These are phyloP conservation scores for Tenthredo notha DNA, from an alignment of 2,888 invertebrate species.

Conservation along the genomic window DNA sequence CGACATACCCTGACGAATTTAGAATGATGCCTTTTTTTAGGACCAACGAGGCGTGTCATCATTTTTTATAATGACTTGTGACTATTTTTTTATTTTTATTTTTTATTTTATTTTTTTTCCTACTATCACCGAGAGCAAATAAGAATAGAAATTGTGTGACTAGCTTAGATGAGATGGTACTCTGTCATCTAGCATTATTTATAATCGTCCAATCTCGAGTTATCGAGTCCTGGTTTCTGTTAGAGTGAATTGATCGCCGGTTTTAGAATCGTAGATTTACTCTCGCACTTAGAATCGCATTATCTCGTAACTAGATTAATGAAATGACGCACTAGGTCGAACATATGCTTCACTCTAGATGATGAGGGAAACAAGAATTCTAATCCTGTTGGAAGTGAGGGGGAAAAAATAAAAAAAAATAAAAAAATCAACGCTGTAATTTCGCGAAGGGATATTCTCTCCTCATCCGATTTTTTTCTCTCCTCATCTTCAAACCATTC, in stretches of 20 bases:
- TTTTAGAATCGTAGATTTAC: constrained; percentile 15
- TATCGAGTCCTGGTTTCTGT: constrained; percentile 12
- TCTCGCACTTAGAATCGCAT: constrained; percentile 26
- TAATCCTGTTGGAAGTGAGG: background rate
- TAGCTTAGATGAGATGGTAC: background rate
- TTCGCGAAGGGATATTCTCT: background rate
- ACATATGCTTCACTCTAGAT: constrained; percentile 26
- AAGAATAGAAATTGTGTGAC: background rate
- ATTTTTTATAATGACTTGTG: background rate
- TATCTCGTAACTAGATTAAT: constrained; percentile 27
- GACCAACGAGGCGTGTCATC: constrained; percentile 17
- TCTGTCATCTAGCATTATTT: background rate
- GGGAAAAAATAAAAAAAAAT: too few relatives aligned
- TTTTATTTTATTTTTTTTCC: too few relatives aligned
- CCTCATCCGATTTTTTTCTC: background rate
- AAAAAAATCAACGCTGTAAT: background rate
- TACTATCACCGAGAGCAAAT: background rate
- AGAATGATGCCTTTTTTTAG: background rate
- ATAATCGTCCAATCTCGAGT: constrained; percentile 20
- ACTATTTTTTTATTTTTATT: too few relatives aligned
- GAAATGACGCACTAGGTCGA: constrained; percentile 18
- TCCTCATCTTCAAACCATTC: background rate
- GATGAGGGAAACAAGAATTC: constrained; percentile 25
- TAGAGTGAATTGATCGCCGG: background rate
- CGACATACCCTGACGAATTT: background rate